Base-by-base conservation (phyloP, 2,888 invertebrate genomes). In the Drosophila kambysellisi region DNA sequence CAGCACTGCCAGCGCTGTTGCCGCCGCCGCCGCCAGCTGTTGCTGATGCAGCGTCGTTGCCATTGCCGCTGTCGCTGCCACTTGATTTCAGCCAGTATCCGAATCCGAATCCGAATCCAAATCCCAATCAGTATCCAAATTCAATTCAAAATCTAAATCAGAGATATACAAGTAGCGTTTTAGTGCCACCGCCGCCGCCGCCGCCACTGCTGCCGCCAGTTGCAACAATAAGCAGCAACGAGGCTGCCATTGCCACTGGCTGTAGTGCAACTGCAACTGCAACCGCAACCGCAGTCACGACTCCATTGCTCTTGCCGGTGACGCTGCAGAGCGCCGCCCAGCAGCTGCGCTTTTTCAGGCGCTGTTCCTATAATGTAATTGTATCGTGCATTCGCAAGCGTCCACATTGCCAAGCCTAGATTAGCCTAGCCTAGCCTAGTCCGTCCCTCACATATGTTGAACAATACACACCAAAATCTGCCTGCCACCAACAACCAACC, bases 291-390 rank as follows among this genome's bases (percentile, higher is more conserved):
- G 46, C 73, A 58, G 65, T 73, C 30, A 61, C 85, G 51, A 83
- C 83, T 39, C 84, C 89, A 60, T 71, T 85, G 75, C 89, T 85
- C 25, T 89, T 85, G 85, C 85, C 85, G 66, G 85, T 85, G 68
- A 89, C 85, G 81, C 86, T 87, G 80, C 89, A 90, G 83, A 92
- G 91, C 79, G 91, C 92, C 77, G 90, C 92, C 52, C 92, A 92
- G 77, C 92, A 92, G 80, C 86, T 92, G 83, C 91, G 92, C 78
- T 92, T 92, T 82, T 92, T 92, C 83, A 89, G 92, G 92, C 91
- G 92, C 82, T 91, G 90, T 85, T 90, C 92, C 73, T 92, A 92
- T 91, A 91, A 92, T 92, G 92, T 92, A 92, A 92, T 92, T 90
- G 92, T 92, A 92, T 92, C 92, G 92, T 88, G 88, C 87, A 86